Evolutionary conservation across 2,888 invertebrate genomes (phyloP).

Genomic region (Neria commutata): DNA sequence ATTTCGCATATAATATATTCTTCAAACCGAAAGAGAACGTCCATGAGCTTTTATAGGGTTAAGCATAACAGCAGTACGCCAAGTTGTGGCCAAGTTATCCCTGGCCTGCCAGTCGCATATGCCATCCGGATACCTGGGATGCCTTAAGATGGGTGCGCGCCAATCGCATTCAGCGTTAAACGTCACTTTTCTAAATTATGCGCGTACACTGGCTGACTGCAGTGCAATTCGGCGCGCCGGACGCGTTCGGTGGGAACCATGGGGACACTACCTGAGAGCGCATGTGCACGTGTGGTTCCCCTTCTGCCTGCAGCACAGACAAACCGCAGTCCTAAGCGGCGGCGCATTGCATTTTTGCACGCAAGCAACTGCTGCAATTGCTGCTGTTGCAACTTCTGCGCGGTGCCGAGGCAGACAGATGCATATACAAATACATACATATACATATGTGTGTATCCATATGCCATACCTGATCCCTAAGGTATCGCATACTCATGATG

Average conservation of each 20-base stretch:
- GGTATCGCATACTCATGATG: neutral
- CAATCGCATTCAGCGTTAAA: constrained; percentile 20
- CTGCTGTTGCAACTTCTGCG: constrained; percentile 17
- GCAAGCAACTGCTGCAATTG: constrained; percentile 41
- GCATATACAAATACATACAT: neutral
- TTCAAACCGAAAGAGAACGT: too few relatives aligned
- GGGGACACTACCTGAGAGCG: too few relatives aligned
- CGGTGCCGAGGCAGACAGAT: neutral
- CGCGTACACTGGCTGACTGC: neutral
- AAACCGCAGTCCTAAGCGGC: constrained; percentile 31
- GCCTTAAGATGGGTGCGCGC: neutral
- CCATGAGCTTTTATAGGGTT: too few relatives aligned
- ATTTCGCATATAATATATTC: too few relatives aligned
- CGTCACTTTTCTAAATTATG: constrained; percentile 16
- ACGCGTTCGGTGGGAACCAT: neutral
- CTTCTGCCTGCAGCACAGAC: constrained; percentile 19
- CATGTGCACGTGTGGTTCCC: neutral
- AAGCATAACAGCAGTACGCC: too few relatives aligned
- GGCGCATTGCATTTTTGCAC: constrained; percentile 37
- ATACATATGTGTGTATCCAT: neutral
- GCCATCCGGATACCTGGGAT: neutral
- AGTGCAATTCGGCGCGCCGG: neutral
- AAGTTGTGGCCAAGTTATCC: constrained; percentile 5
- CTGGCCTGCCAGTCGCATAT: constrained; percentile 7
- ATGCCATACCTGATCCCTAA: neutral